Evolutionary conservation across 2,888 invertebrate species (phyloP), one percentile per base, ranked within the genome.

Genomic region (Branchellion lobata): DNA sequence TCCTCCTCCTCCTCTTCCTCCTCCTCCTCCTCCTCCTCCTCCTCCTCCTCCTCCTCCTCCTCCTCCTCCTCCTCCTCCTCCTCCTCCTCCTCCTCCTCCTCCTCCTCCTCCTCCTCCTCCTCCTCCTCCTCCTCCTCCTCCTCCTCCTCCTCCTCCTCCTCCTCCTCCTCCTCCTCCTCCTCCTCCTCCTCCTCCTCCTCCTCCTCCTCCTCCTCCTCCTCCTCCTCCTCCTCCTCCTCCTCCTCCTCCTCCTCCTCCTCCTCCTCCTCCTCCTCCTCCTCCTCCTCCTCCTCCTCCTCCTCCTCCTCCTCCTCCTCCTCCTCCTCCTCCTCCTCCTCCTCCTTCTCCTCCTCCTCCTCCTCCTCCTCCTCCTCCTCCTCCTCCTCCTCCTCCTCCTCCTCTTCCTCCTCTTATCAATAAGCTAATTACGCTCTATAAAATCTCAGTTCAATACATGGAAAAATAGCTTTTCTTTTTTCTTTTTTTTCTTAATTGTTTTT

Each of bases 131-230:
- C 21, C 53, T 53, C 53, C 21, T 21, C 21, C 53, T 21, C 14
- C 21, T 21, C 21, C 53, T 53, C 53, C 21, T 21, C 21, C 53
- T 21, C 14, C 21, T 21, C 21, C 53, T 21, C 53, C 53, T 53
- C 53, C 53, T 53, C 53, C 53, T 53, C 53, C 53, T 53, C 53
- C 53, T 53, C 53, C 53, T 53, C 53, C 53, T 53, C 53, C 53
- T 53, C 53, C 53, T 53, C 53, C 53, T 53, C 53, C 53, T 53
- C 53, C 53, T 53, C 53, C 53, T 53, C 53, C 53, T 53, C 53
- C 53, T 53, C 53, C 53, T 53, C 53, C 53, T 53, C 53, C 53
- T 53, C 53, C 14, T 53, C 53, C 21, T 69, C 71, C 31, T 33
- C 31, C 71, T 29, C 18, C 3, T 1, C 11, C 71, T 69, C 71